Conservation (phyloP, 2,113 vertebrate genomes). For the Promerops cafer region DNA sequence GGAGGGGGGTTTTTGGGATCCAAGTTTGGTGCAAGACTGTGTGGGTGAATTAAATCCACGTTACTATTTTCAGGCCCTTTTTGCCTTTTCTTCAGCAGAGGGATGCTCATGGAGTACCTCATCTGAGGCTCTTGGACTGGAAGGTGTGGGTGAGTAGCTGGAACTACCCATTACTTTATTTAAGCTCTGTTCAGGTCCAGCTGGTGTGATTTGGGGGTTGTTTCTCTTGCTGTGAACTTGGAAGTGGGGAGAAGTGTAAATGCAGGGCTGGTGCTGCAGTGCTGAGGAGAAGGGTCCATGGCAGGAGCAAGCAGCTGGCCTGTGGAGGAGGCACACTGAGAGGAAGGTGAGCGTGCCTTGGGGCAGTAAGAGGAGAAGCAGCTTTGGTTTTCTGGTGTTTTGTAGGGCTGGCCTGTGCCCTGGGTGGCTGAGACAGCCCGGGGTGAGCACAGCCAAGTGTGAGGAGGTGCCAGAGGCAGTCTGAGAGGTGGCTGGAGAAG, state of each 20-base stretch:
- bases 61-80: fast-evolving
- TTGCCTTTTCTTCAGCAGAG: background rate
- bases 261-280: background rate
- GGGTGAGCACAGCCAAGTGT: background rate
- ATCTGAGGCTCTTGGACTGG: fast-evolving
- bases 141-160: background rate
- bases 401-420: background rate
- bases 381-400: background rate
- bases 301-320: background rate
- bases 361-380: background rate
- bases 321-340: fast-evolving
- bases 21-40: fast-evolving
- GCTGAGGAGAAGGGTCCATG: fast-evolving
- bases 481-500: background rate
- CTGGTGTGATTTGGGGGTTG: background rate
- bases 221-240: background rate
- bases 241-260: background rate
- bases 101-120: background rate
- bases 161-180: background rate
- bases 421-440: background rate
- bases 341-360: fast-evolving
- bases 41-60: background rate
- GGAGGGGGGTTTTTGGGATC: fast-evolving
- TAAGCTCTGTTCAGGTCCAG: fast-evolving
- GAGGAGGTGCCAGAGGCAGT: background rate